phyloP scores from a whole-genome alignment of 2,888 invertebrate genomes.

The Caradrina clavipalpis region DNA sequence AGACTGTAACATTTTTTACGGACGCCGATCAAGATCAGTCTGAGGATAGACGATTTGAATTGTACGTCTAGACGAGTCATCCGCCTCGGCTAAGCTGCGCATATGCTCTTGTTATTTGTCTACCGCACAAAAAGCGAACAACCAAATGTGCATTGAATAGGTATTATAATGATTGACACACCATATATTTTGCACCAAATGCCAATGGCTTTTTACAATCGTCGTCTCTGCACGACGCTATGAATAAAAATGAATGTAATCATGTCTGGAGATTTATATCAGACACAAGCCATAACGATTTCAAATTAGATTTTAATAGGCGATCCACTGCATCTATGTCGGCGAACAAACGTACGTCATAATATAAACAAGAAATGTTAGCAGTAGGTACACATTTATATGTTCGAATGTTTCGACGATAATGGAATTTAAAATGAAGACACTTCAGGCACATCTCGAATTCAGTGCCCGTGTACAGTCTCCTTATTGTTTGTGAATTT shows the following conservation, averaged over 20 bases:
- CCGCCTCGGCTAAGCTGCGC: constrained; percentile 75
- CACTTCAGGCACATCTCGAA: constrained; percentile 39
- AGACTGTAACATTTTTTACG: constrained; percentile 77
- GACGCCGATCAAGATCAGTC: constrained; percentile 78
- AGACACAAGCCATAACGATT: constrained; percentile 68
- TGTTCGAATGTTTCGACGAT: constrained; percentile 53
- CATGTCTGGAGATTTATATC: constrained; percentile 78
- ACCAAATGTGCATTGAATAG: constrained; percentile 78
- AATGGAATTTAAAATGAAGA: constrained; percentile 63
- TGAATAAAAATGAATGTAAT: constrained; percentile 78
- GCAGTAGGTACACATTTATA: constrained; percentile 39
- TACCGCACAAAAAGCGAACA: constrained; percentile 68
- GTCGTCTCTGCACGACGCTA: constrained; percentile 69
- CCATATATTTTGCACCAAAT: constrained; percentile 72
- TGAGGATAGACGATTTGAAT: constrained; percentile 82
- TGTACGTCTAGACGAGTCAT: constrained; percentile 82
- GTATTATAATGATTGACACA: constrained; percentile 72
- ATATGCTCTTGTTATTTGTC: constrained; percentile 72
- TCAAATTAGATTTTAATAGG: constrained; percentile 68
- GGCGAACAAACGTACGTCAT: constrained; percentile 36
- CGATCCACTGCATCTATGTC: constrained; percentile 62
- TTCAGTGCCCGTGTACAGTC: constrained; percentile 36
- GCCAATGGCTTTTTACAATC: constrained; percentile 71
- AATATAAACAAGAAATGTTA: constrained; percentile 49
- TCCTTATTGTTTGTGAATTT: constrained; percentile 29